Evolutionary conservation across 2,888 invertebrate species (phyloP), one percentile per base, ranked within the genome.

Genomic region (Chrysopilus asiliformis): DNA sequence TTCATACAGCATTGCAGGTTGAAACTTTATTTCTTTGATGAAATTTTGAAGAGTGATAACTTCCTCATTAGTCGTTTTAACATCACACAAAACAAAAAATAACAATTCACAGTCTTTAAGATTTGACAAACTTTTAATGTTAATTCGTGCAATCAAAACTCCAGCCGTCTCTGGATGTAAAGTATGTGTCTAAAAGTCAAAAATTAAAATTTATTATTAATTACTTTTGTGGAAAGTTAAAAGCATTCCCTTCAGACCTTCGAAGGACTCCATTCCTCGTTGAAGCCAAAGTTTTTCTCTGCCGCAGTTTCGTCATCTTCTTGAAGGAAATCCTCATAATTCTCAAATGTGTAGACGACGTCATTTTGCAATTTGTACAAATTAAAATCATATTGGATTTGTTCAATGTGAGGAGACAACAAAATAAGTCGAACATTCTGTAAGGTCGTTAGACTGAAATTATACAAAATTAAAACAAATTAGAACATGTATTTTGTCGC

Each of bases 341-440:
- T 32, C 18, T 41, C 41, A 19, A 41, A 43, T 15, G 35, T 39
- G 14, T 32, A 39, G 15, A 34, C 34, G 34, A 38, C 34, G 22
- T 38, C 32, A 26, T 33, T n/a, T n/a, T n/a, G 13, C 15, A 42
- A 32, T 34, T 40, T 34, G 33, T 38, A 44, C 28, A 45, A 27
- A 27, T 27, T 35, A n/a, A 24, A 38, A 36, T 40, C 40, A 15
- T 34, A 44, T 14, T 40, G 32, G 14, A 37, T 19, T 12, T 25
- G 26, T 10, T 32, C 24, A 19, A 25, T 27, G 20, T 37, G 32
- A 8, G 36, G 19, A 22, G 32, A 35, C 9, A 36, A 25, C 12
- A 42, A 16, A 12, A 31, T 34, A 10, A 32, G 28, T 13, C 42
- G 35, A 27, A 39, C 22, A 20, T 42, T 39, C 22, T 42, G 27